Base-by-base conservation (phyloP, 2,113 vertebrate genomes). In the Halcyon malimbica region DNA sequence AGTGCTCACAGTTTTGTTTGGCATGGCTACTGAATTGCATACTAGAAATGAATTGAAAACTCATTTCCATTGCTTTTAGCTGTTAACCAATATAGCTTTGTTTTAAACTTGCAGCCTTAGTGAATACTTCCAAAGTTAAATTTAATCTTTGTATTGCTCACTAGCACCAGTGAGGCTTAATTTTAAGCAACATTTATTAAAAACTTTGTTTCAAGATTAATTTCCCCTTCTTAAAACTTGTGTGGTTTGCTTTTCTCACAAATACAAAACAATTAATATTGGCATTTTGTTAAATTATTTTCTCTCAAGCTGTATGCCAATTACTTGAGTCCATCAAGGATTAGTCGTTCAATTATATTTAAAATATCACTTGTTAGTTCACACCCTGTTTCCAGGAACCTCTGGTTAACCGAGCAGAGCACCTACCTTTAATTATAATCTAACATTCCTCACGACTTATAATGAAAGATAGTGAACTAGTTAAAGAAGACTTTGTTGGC, bases 191-290 rank as follows among this genome's bases (percentile, higher is more conserved):
- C 6, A 11, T 85, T 94, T 96, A 48, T 54, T 79, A 25, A 94
- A 96, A 94, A 97, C 80, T 97, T 97, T 97, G 96, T 97, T 97
- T 95, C 70, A 91, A 87, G 75, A 91, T 94, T 71, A 96, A 96
- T 97, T 97, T 96, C 92, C 77, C 87, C 51, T 87, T 75, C 89
- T 97, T 87, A 53, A 56, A 69, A 84, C 42, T 60, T 70, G 62
- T 48, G 44, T 78, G 83, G 57, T 53, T 94, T 83, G 48, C 39
- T 91, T n/a, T 83, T 79, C 77, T 90, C 48, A n/a, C 59, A 88
- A 79, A 83, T 37, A 29, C 62, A 41, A 86, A 94, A 23, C 90
- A 95, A 50, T 90, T 85, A 73, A 80, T 76, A 53, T 11, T 77
- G 67, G 20, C 54, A 74, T 91, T 91, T 75, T 68, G 39, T 35